These are phyloP conservation scores for Drosophila eohydei DNA, from an alignment of 2,888 invertebrate genomes.

Conservation along the genomic window DNA sequence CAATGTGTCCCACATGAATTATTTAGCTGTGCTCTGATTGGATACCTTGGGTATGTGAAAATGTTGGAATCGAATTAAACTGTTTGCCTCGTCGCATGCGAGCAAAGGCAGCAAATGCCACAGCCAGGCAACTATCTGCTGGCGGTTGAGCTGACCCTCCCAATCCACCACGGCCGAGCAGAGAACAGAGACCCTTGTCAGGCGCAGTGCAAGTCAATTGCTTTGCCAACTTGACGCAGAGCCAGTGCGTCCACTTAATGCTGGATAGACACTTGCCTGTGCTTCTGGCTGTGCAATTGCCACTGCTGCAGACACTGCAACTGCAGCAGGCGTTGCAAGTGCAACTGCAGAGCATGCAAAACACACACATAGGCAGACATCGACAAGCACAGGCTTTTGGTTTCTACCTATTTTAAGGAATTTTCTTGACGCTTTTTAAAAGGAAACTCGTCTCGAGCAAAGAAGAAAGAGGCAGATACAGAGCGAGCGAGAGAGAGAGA, in stretches of 20 bases:
- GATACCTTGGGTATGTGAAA: constrained; percentile 54
- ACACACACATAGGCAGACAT: constrained; percentile 1
- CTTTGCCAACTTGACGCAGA: constrained; percentile 65
- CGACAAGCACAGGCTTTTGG: constrained; percentile 8
- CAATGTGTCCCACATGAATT: constrained; percentile 71
- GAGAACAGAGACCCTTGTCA: constrained; percentile 16
- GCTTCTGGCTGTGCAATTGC: constrained; percentile 16
- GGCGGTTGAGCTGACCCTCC: constrained; percentile 8
- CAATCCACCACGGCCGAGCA: neutral
- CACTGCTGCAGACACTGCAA: constrained; percentile 16
- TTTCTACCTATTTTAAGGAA: constrained; percentile 63
- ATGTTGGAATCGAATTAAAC: constrained; percentile 63
- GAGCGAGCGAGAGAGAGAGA: neutral
- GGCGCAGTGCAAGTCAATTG: constrained; percentile 57
- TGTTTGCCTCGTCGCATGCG: constrained; percentile 31
- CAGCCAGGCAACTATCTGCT: constrained; percentile 10
- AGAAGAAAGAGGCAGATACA: neutral
- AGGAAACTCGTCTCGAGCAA: constrained; percentile 53
- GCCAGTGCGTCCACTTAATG: constrained; percentile 59
- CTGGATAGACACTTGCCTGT: constrained; percentile 29
- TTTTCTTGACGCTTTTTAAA: constrained; percentile 63
- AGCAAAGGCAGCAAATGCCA: constrained; percentile 23
- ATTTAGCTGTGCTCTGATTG: constrained; percentile 61
- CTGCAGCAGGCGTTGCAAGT: constrained; percentile 1
- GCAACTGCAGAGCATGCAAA: constrained; percentile 28